Evolutionary conservation across 2,113 vertebrate genomes (phyloP), one percentile per base, ranked within the genome.

Genomic region (Cygnus buccinator): DNA sequence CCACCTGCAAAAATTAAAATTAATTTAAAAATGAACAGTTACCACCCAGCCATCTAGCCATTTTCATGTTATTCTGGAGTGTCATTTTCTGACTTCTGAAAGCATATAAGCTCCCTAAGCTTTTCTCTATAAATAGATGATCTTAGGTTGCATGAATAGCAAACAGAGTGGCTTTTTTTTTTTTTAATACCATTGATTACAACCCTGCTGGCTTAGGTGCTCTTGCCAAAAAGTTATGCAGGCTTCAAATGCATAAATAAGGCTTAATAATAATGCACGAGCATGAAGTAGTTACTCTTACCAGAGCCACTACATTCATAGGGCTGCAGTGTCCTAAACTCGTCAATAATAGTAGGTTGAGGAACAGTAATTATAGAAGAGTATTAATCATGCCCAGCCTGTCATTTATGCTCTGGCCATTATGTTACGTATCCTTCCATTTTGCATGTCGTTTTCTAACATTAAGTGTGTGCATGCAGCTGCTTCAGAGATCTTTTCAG

Each of bases 311-410:
- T 96, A 93, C 92, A 96, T 97, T 96, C 96, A 89, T 59, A 87
- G 87, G 96, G 90, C 97, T 90, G 89, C 87, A 96, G 89, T 83
- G 75, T 97, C 97, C 97, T 97, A 94, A 97, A 95, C 96, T 91
- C 96, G 63, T 58, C 97, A 97, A 50, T 98, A 98, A 98, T 98
- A 97, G 97, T 97, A 97, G 98, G 97, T 95, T 98, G 97, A 97
- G 96, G 97, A 96, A 73, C 96, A 96, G 95, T 97, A 98, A 98
- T 98, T 98, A 97, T 4, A 54, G 96, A 88, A 95, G 94, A 97
- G 97, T 90, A 92, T 97, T 98, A 98, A 98, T 98, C 97, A 97
- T 39, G 91, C 96, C 93, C 95, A 97, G 98, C 94, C 97, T 97
- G 96, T 97, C 96, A 98, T 97, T 97, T 98, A 97, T 83, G 94